A percentile compares a stretch with the other conserved stretches of the same genome.
These are phyloP conservation scores for Nesoenas mayeri DNA, from an alignment of 2,113 vertebrate species.

Conservation along the genomic window DNA sequence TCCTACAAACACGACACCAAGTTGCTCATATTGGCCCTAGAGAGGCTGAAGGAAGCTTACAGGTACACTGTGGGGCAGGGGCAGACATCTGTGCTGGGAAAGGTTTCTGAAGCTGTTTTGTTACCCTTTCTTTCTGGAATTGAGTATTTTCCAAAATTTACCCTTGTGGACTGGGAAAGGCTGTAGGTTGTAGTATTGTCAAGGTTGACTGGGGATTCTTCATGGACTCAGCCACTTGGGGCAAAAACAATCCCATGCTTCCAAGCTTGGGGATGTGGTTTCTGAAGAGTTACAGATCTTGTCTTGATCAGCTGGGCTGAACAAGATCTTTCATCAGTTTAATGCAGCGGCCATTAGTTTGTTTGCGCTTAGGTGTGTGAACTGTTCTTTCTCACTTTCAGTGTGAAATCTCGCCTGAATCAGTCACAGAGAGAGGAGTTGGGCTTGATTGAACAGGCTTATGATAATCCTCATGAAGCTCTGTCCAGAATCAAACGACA, in stretches of 20 bases:
- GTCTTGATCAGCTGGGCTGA: background rate
- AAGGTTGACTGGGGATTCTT: background rate
- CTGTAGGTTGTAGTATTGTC: background rate
- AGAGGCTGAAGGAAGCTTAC: conserved; percentile 98
- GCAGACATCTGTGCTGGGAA: background rate
- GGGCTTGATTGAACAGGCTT: conserved; percentile 97
- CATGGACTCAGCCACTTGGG: background rate
- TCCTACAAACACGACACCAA: conserved; percentile 99
- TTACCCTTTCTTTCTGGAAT: background rate
- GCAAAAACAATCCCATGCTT: rapidly evolving
- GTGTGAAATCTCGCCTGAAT: conserved; percentile 97
- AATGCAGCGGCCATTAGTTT: background rate
- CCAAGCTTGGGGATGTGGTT: background rate
- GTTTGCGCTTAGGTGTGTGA: background rate
- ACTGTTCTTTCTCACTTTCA: conserved; percentile 46
- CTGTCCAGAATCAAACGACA: conserved; percentile 99
- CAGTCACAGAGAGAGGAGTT: conserved; percentile 97
- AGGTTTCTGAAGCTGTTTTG: background rate
- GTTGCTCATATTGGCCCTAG: conserved; percentile 94
- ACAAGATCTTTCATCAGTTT: background rate
- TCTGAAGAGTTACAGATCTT: background rate
- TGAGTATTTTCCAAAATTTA: rapidly evolving
- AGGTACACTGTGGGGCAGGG: conserved; percentile 76
- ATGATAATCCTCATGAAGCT: conserved; percentile 98
- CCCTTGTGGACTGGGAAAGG: background rate